phyloP scores from a whole-genome alignment of 2,888 invertebrate genomes.

The Molanna angustata region DNA sequence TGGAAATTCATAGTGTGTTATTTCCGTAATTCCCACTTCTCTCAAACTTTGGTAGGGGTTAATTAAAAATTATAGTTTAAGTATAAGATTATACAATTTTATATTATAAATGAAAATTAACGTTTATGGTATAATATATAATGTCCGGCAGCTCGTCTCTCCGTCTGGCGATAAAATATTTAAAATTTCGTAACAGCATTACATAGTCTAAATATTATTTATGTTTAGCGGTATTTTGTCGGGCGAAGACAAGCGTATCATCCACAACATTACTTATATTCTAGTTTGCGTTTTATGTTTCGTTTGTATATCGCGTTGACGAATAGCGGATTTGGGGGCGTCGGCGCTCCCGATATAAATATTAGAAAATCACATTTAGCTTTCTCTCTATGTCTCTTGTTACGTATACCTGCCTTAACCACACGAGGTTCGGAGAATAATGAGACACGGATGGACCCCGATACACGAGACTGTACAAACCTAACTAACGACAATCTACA shows the following conservation, averaged over 20 bases:
- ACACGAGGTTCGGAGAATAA: too few species aligned
- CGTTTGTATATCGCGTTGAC: conserved; percentile 9
- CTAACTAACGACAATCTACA: neutral
- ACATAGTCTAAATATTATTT: too few species aligned
- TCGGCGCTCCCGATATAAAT: conserved; percentile 24
- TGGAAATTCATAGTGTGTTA: too few species aligned
- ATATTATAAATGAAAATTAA: too few species aligned
- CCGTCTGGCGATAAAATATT: conserved; percentile 3
- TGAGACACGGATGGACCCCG: too few species aligned
- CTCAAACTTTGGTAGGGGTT: conserved; percentile 25
- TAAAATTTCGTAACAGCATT: conserved; percentile 7
- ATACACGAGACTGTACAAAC: too few species aligned
- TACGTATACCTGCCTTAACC: too few species aligned
- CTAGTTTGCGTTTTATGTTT: conserved; percentile 16
- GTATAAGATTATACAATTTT: neutral
- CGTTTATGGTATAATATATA: too few species aligned
- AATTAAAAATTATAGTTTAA: conserved; percentile 20
- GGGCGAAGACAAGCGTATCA: conserved; percentile 20
- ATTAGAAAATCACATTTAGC: conserved; percentile 20
- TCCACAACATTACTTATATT: conserved; percentile 18
- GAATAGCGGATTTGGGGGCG: too few species aligned
- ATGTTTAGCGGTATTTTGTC: conserved; percentile 12
- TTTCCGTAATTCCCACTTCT: conserved; percentile 9
- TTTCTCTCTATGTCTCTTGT: neutral
- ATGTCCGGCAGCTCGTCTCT: too few species aligned